Percentiles rank a stretch among this genome's conserved stretches.
phyloP scores from a whole-genome alignment of 2,888 invertebrate genomes.

The Schrankia costaestrigalis region DNA sequence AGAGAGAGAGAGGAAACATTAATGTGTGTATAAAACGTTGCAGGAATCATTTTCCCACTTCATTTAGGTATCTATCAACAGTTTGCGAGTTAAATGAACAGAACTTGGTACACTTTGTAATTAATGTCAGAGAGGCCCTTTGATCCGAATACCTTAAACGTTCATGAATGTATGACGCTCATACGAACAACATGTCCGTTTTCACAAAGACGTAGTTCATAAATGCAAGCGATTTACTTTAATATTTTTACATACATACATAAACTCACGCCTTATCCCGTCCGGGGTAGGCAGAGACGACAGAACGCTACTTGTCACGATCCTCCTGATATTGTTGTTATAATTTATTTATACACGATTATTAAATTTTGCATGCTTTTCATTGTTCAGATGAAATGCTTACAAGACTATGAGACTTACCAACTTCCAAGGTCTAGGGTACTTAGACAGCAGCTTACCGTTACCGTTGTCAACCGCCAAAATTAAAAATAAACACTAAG shows the following conservation, averaged over 20 bases:
- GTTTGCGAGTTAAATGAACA: slow-evolving; percentile 21
- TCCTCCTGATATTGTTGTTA: no score
- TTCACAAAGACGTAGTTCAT: slow-evolving; percentile 17
- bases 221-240: slow-evolving; percentile 14
- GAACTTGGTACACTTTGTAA: slow-evolving; percentile 42
- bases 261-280: no score
- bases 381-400: no score
- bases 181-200: slow-evolving; percentile 46
- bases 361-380: no score
- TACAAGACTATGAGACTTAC: no score
- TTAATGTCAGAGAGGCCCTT: slow-evolving; percentile 54
- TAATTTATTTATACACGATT: no score
- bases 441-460: no score
- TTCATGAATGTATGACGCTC: slow-evolving; percentile 52
- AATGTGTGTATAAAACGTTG: slow-evolving; percentile 14
- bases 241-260: no score
- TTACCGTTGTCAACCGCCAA: neutral
- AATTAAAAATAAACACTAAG: neutral
- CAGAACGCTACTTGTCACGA: no score
- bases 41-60: slow-evolving; percentile 6
- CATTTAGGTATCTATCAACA: slow-evolving; percentile 33
- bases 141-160: slow-evolving; percentile 62
- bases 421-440: no score
- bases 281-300: no score
- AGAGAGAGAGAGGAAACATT: slow-evolving; percentile 28